Evolutionary conservation across 2,888 invertebrate species (phyloP), one percentile per base, ranked within the genome.

Genomic region (Empis stercorea): DNA sequence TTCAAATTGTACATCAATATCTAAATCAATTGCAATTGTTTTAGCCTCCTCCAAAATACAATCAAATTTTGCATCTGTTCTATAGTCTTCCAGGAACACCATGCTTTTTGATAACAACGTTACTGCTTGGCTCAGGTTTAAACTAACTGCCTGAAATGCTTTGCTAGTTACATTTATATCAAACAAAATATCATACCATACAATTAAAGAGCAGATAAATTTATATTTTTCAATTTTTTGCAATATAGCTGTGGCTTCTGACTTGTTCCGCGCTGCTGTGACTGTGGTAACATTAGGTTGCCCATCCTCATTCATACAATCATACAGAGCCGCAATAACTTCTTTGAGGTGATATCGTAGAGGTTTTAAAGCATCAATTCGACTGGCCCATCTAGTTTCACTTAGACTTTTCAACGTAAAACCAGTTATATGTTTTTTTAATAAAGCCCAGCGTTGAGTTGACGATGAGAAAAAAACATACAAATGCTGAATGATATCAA

Each of bases 391-490:
- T 43, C 43, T 27, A 15, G 43, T 43, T 30, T 27, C 30, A 43
- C 30, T 30, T 30, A 43, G 15, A 15, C 14, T 10, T 43, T 43
- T 43, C 14, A 43, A 27, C 14, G 27, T 43, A 15, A 37, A n/a
- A 23, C 20, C 40, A 32, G 41, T 16, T 17, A 40, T 20, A 40
- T 46, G 40, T 44, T 43, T 44, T 20, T 23, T 36, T 32, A 46
- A 40, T 30, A 46, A 32, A 30, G 27, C 30, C 39, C 45, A 45
- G 15, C 45, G 37, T 39, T 45, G 30, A 30, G 39, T 43, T 20
- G 32, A 43, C 30, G 43, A 43, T 32, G 43, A 43, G 30, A 43
- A 43, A 30, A 43, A 43, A 43, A 43, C 43, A 32, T 43, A 43
- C 23, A 43, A 30, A 30, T 43, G 30, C 11, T 43, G 43, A 32